A percentile compares a stretch with the other conserved stretches of the same genome.
Evolutionary conservation across 1,140 invertebrate species (phyloP).

Genomic region (Aphelenchoides avenae): DNA sequence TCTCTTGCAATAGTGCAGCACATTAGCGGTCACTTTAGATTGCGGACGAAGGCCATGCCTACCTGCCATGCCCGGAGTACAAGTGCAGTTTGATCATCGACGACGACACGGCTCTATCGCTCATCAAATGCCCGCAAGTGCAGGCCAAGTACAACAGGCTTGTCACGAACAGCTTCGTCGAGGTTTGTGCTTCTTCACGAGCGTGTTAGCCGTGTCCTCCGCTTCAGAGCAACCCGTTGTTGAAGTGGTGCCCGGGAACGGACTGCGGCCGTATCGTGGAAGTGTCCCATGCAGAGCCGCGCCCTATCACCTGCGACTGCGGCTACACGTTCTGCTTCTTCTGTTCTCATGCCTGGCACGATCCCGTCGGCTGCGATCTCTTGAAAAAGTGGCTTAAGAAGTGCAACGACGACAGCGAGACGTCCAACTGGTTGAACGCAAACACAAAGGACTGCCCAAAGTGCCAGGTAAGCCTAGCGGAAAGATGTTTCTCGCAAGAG

Average conservation of each 20-base stretch:
- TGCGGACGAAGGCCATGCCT: conserved; percentile 18
- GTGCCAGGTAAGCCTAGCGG: conserved; percentile 31
- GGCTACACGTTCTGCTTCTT: conserved; percentile 69
- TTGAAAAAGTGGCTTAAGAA: conserved; percentile 97
- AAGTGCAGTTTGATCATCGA: conserved; percentile 41
- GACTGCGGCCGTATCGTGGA: conserved; percentile 94
- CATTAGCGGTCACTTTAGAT: conserved; percentile 19
- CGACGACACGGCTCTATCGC: conserved; percentile 29
- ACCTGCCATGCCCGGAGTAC: conserved; percentile 34
- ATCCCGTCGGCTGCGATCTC: conserved; percentile 89
- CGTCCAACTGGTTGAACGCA: conserved; percentile 97
- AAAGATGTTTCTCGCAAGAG: neutral
- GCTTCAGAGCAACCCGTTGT: conserved; percentile 80
- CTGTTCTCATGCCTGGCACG: conserved; percentile 88
- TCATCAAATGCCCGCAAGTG: conserved; percentile 6
- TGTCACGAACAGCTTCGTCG: conserved; percentile 97
- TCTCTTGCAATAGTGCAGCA: neutral
- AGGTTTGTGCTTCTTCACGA: conserved; percentile 64
- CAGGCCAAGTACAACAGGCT: conserved; percentile 77
- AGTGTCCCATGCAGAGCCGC: conserved; percentile 82
- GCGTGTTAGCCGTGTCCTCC: neutral
- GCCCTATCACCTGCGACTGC: conserved; percentile 89
- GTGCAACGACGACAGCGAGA: conserved; percentile 98
- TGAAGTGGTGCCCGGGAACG: conserved; percentile 94
- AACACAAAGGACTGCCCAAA: conserved; percentile 75